These are phyloP conservation scores for Balearica regulorum DNA, from an alignment of 2,797 vertebrate species.

Conservation along the genomic window DNA sequence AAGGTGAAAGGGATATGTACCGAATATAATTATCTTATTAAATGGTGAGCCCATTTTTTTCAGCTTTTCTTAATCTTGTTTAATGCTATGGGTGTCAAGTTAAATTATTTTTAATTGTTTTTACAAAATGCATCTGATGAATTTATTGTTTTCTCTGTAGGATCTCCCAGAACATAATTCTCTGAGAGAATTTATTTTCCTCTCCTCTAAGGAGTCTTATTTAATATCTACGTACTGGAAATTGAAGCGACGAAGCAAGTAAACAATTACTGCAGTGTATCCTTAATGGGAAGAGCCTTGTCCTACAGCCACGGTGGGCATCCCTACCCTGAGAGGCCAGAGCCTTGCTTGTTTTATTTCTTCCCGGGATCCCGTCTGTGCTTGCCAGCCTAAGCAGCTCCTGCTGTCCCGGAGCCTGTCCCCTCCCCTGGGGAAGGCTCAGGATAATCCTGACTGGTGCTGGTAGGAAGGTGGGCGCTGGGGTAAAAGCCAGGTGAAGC, in stretches of 20 bases:
- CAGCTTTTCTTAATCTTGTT: conserved; percentile 9
- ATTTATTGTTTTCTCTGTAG: not conserved
- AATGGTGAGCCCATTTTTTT: not conserved
- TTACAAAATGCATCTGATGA: conserved; percentile 1
- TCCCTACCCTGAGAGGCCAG: not conserved
- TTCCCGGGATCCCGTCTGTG: not conserved
- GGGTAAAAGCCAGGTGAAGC: not conserved
- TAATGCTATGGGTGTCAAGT: not conserved
- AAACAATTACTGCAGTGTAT: not conserved
- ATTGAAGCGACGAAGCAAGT: not conserved
- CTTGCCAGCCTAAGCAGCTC: not conserved
- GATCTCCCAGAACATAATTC: not conserved
- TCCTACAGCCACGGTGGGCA: not conserved
- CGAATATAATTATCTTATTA: not conserved
- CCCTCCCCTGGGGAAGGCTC: not conserved
- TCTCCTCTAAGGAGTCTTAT: not conserved
- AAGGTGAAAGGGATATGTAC: not conserved
- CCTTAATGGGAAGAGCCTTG: not conserved
- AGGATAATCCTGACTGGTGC: not conserved
- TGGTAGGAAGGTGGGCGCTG: not conserved
- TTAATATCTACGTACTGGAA: not conserved
- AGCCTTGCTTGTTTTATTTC: not conserved
- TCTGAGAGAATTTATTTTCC: not conserved
- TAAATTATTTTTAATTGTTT: conserved; percentile 46
- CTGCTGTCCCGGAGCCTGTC: not conserved